These are phyloP conservation scores for Pelusios castaneus DNA, from an alignment of 2,113 vertebrate species.

Conservation along the genomic window DNA sequence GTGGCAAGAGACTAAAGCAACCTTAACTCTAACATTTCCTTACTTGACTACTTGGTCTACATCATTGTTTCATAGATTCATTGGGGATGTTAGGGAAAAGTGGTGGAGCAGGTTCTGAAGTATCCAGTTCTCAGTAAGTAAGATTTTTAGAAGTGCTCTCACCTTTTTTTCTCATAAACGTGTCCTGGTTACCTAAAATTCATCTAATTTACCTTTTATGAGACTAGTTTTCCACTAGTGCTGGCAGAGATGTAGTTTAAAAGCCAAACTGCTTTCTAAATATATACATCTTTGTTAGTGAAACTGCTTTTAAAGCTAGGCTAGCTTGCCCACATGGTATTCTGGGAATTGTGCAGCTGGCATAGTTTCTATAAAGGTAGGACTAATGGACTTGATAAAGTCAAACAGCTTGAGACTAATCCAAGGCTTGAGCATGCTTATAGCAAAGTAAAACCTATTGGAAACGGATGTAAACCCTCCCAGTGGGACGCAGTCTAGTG, in stretches of 20 bases:
- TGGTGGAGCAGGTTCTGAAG: neutral
- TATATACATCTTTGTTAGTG: no score
- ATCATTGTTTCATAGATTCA: neutral
- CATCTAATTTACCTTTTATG: neutral
- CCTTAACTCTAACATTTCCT: neutral
- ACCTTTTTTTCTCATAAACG: neutral
- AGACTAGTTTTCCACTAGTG: neutral
- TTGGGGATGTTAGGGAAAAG: neutral
- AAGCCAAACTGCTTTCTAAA: no score
- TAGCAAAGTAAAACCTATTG: neutral
- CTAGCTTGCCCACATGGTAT: neutral
- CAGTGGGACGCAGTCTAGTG: neutral
- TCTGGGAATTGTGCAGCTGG: neutral
- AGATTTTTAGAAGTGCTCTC: neutral
- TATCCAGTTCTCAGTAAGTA: neutral
- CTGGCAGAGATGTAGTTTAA: neutral
- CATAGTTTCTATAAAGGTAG: neutral
- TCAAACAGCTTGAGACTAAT: neutral
- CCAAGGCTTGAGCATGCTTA: neutral
- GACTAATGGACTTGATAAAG: neutral
- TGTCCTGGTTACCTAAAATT: neutral
- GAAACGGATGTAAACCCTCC: neutral
- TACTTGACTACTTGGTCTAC: neutral
- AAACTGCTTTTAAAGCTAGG: neutral
- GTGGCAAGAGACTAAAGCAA: neutral